phyloP scores from a whole-genome alignment of 2,113 vertebrate genomes.

The Tonatia bakeri region DNA sequence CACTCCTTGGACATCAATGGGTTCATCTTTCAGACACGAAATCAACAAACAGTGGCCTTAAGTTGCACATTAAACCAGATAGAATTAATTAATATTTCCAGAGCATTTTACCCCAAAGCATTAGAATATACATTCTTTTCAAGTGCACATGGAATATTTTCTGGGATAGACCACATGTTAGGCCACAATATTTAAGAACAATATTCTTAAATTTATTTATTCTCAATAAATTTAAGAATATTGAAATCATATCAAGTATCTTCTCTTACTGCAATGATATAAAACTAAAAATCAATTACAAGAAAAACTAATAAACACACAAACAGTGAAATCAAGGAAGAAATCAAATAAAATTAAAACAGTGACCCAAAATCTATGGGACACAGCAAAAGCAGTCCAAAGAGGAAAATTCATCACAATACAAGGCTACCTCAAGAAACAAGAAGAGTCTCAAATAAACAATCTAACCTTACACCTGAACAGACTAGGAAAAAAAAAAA shows the following conservation, averaged over 20 bases:
- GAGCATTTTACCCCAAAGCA: background rate
- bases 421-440: background rate
- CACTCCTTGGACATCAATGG: background rate
- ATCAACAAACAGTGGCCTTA: background rate
- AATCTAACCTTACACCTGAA: background rate
- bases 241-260: background rate
- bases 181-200: too few species aligned
- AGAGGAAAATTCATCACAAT: background rate
- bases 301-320: background rate
- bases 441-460: background rate
- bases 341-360: background rate
- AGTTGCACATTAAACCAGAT: background rate
- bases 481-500: background rate
- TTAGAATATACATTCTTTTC: background rate
- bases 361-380: background rate
- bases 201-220: too few species aligned
- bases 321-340: background rate
- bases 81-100: background rate
- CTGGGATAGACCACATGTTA: background rate
- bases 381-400: background rate
- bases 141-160: background rate
- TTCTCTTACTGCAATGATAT: background rate
- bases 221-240: background rate
- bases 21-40: background rate
- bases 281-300: background rate